phyloP scores from a whole-genome alignment of 2,797 vertebrate genomes.

The Pelobates cultripes region DNA sequence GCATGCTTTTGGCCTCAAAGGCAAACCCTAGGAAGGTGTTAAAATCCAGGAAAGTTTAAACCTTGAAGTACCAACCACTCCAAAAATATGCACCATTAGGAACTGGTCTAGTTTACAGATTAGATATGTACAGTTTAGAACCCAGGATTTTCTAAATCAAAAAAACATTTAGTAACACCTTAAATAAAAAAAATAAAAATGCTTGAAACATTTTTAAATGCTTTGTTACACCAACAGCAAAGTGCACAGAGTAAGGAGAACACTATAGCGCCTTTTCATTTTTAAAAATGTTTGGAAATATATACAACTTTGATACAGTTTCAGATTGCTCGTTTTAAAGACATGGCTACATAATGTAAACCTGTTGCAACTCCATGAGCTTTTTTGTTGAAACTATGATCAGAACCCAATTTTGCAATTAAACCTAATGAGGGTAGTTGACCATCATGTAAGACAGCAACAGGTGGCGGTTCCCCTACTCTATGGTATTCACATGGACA shows the following conservation, averaged over 20 bases:
- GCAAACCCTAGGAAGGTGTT: constrained; percentile 58
- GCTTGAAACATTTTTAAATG: constrained; percentile 81
- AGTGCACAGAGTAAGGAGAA: constrained; percentile 81
- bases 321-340: constrained; percentile 71
- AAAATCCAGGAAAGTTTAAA: constrained; percentile 53
- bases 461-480: constrained; percentile 76
- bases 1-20: constrained; percentile 67
- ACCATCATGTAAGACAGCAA: constrained; percentile 68
- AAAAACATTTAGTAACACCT: constrained; percentile 80
- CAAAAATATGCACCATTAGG: constrained; percentile 71
- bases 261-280: constrained; percentile 70
- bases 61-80: constrained; percentile 66
- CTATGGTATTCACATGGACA: constrained; percentile 81
- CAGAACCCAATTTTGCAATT: constrained; percentile 71
- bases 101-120: constrained; percentile 77
- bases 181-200: constrained; percentile 69
- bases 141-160: constrained; percentile 78
- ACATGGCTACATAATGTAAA: no score
- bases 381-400: constrained; percentile 73
- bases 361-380: constrained; percentile 75
- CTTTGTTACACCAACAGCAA: constrained; percentile 82
- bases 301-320: constrained; percentile 81
- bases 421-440: constrained; percentile 75
- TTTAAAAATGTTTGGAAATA: constrained; percentile 80
- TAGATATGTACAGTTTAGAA: constrained; percentile 81